Evolutionary conservation across 2,797 vertebrate species (phyloP).

Genomic region (Anas bahamensis): DNA sequence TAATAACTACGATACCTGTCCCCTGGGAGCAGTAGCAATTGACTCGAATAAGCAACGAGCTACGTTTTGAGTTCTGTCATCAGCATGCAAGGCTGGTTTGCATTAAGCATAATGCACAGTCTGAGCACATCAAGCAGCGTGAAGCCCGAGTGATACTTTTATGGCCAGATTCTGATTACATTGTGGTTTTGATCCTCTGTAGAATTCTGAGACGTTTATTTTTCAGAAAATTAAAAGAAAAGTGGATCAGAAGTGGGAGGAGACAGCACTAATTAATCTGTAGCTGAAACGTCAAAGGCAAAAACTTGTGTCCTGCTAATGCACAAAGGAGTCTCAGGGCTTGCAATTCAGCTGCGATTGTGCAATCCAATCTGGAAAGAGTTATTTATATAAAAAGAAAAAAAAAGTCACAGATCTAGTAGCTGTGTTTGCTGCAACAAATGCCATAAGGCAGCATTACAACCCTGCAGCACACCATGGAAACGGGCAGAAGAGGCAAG

Average conservation of each 20-base stretch:
- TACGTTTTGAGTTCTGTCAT: neutral
- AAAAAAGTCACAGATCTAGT: neutral
- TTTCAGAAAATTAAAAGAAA: neutral
- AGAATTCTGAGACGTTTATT: neutral
- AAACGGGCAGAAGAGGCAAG: neutral
- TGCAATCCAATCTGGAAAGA: neutral
- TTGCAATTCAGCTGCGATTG: neutral
- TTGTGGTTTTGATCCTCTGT: fast-evolving
- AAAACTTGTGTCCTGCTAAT: neutral
- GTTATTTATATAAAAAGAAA: neutral
- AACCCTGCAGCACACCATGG: neutral
- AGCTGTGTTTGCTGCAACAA: neutral
- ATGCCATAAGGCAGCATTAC: fast-evolving
- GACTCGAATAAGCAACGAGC: neutral
- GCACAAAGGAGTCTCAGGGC: neutral
- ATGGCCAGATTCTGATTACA: neutral
- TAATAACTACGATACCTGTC: neutral
- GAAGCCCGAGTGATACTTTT: fast-evolving
- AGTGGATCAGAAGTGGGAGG: neutral
- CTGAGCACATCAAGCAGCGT: neutral
- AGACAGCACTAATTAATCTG: neutral
- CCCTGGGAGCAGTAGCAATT: neutral
- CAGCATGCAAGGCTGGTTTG: neutral
- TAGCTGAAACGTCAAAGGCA: neutral
- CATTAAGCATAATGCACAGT: fast-evolving